phyloP scores from a whole-genome alignment of 2,888 invertebrate species.

The Leptopterna dolabrata region DNA sequence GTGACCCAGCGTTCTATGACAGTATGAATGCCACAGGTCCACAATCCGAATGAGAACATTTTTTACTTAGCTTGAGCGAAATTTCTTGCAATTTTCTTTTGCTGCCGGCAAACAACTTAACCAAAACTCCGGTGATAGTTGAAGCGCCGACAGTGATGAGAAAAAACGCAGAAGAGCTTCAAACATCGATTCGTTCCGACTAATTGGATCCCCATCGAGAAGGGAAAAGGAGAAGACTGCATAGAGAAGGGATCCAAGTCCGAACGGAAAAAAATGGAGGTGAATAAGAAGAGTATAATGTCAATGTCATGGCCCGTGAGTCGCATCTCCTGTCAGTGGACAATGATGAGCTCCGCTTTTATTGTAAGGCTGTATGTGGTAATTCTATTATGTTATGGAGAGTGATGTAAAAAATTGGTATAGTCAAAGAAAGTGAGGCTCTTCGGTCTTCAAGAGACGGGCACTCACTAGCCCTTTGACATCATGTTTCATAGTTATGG shows the following conservation, averaged over 20 bases:
- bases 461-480: too few species aligned
- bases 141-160: neutral
- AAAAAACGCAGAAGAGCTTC: neutral
- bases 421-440: neutral
- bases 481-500: too few species aligned
- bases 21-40: too few species aligned
- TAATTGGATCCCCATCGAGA: neutral
- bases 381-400: neutral
- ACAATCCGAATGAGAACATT: too few species aligned
- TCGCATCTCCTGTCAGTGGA: neutral
- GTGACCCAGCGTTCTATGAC: too few species aligned
- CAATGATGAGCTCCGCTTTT: neutral
- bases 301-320: neutral
- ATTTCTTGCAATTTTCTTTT: neutral
- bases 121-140: neutral
- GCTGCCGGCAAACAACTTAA: neutral
- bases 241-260: neutral
- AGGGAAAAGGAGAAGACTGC: neutral
- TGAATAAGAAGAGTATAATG: neutral
- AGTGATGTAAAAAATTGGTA: neutral
- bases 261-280: neutral
- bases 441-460: neutral
- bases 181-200: conserved; percentile 2
- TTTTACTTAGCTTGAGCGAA: too few species aligned
- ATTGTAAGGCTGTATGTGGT: neutral